phyloP scores from a whole-genome alignment of 1,140 invertebrate species.

The Panagrolaimus sp. region DNA sequence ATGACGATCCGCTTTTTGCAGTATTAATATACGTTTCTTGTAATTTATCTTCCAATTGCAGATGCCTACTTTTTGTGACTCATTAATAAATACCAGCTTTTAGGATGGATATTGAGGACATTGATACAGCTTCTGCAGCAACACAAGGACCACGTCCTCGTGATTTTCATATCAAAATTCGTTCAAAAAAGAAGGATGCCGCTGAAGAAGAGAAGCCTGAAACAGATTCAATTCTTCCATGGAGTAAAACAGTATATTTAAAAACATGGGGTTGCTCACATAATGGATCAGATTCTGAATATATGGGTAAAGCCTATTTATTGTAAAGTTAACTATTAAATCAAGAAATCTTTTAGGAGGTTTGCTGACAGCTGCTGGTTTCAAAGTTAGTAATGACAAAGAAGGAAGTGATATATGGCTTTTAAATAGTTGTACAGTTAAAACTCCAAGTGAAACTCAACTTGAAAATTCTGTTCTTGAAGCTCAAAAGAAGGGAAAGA shows the following conservation, averaged over 20 bases:
- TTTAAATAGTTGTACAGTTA: slow-evolving; percentile 86
- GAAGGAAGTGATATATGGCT: slow-evolving; percentile 81
- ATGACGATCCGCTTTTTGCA: too few species aligned
- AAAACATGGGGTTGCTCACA: slow-evolving; percentile 45
- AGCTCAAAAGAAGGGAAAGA: slow-evolving; percentile 72
- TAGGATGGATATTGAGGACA: slow-evolving; percentile 21
- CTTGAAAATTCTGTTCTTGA: slow-evolving; percentile 84
- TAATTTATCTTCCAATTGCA: too few species aligned
- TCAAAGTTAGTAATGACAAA: slow-evolving; percentile 67
- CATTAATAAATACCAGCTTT: too few species aligned
- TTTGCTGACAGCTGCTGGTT: slow-evolving; percentile 73
- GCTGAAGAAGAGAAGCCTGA: neutral
- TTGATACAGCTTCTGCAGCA: neutral
- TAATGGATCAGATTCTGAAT: slow-evolving; percentile 77
- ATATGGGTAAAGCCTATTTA: slow-evolving; percentile 75
- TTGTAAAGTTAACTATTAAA: too few species aligned
- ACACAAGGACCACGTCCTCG: neutral
- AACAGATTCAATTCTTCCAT: slow-evolving; percentile 13
- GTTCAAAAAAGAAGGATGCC: slow-evolving; percentile 15
- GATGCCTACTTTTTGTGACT: too few species aligned
- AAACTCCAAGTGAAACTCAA: slow-evolving; percentile 91
- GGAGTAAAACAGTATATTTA: slow-evolving; percentile 30
- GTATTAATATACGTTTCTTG: too few species aligned
- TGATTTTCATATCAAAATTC: slow-evolving; percentile 22
- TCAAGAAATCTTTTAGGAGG: slow-evolving; percentile 61